A percentile compares a stretch with the other conserved stretches of the same genome.
Evolutionary conservation across 2,888 invertebrate genomes (phyloP).

Genomic region (Pyrrhia umbra): DNA sequence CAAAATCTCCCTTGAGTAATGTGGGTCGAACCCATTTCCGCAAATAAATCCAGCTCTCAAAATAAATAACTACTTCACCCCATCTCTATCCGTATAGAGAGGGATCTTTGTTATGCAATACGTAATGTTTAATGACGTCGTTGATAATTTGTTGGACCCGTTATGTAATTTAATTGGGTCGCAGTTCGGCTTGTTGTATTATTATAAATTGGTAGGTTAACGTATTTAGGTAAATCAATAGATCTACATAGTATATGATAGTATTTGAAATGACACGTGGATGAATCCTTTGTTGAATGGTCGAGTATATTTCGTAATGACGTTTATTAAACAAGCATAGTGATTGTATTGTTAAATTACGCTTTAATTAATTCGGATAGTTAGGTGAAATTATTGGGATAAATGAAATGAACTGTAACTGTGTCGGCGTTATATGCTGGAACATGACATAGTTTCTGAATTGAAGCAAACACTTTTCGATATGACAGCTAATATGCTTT

Average conservation of each 20-base stretch:
- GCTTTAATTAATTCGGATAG: constrained; percentile 30
- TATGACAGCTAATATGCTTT: too few relatives aligned
- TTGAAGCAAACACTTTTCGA: too few relatives aligned
- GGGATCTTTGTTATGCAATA: constrained; percentile 73
- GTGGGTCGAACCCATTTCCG: constrained; percentile 86
- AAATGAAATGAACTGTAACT: neutral
- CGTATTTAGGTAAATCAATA: constrained; percentile 23
- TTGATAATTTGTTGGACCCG: constrained; percentile 50
- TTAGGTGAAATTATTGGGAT: constrained; percentile 29
- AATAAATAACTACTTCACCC: constrained; percentile 82
- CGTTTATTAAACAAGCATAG: constrained; percentile 28
- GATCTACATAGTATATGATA: constrained; percentile 31
- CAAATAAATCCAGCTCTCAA: constrained; percentile 86
- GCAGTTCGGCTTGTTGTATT: constrained; percentile 52
- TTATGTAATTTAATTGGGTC: constrained; percentile 61
- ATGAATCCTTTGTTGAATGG: constrained; percentile 33
- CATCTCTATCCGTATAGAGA: constrained; percentile 55
- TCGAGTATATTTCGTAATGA: constrained; percentile 25
- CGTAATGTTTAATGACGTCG: constrained; percentile 58
- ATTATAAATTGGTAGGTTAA: constrained; percentile 50
- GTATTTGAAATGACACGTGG: constrained; percentile 26
- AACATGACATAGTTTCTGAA: too few relatives aligned
- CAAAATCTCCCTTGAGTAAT: constrained; percentile 87
- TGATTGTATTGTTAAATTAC: constrained; percentile 29
- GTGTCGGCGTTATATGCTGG: neutral